phyloP scores from a whole-genome alignment of 2,797 vertebrate species.

The Xiphophorus birchmanni region DNA sequence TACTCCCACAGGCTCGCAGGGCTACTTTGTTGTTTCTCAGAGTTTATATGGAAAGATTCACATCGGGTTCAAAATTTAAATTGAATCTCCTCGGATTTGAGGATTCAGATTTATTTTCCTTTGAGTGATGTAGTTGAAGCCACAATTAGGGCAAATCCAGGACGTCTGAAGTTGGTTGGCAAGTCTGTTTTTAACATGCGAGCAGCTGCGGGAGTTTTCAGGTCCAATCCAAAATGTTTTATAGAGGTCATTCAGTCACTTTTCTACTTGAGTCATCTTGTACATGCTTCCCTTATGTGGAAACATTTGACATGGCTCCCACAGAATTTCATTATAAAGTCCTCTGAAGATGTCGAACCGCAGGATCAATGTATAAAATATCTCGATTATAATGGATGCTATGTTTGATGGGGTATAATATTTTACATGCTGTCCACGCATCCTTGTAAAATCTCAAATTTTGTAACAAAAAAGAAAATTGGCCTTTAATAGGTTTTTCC shows the following conservation, averaged over 20 bases:
- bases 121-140: not conserved
- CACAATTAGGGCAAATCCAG: not conserved
- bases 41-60: not conserved
- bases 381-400: not conserved
- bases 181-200: not conserved
- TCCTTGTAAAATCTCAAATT: too few species aligned
- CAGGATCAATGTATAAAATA: not conserved
- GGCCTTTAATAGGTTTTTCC: too few species aligned
- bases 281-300: not conserved
- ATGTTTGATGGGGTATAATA: not conserved
- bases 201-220: not conserved
- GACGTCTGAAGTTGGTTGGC: not conserved
- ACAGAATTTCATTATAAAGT: not conserved
- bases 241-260: not conserved
- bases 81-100: not conserved
- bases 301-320: not conserved
- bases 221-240: not conserved
- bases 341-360: not conserved
- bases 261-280: not conserved
- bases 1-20: not conserved
- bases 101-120: not conserved
- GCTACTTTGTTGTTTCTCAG: conserved; percentile 6
- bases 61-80: not conserved
- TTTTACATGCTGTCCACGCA: not conserved
- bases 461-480: too few species aligned